Percentiles rank a stretch among this genome's conserved stretches.
These are phyloP conservation scores for Sebastolobus alascanus DNA, from an alignment of 2,797 vertebrate genomes.

Conservation along the genomic window DNA sequence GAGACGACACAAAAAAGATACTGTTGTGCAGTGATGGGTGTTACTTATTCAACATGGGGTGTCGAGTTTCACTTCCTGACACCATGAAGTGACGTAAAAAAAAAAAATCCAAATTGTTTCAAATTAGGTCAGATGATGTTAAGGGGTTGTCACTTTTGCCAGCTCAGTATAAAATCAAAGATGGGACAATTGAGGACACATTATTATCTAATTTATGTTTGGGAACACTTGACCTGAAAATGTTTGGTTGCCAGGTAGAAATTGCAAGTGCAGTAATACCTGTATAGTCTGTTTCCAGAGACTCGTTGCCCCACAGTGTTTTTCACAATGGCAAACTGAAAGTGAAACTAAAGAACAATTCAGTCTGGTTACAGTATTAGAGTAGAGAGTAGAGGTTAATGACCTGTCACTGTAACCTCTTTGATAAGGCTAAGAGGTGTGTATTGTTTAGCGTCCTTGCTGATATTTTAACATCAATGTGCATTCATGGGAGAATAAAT, in stretches of 20 bases:
- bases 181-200: too few relatives aligned
- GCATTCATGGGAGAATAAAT: too few relatives aligned
- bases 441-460: too few relatives aligned
- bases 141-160: too few relatives aligned
- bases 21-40: background rate
- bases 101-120: too few relatives aligned
- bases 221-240: background rate
- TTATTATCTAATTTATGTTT: too few relatives aligned
- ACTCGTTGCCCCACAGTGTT: background rate
- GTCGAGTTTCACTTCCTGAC: conserved; percentile 46
- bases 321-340: background rate
- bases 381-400: background rate
- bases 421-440: too few relatives aligned
- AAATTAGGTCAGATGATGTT: too few relatives aligned
- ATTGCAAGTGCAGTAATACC: background rate
- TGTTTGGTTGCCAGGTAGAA: background rate
- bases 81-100: background rate
- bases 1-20: background rate
- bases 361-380: background rate
- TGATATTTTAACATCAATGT: too few relatives aligned
- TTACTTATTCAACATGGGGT: background rate
- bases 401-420: background rate
- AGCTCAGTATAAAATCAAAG: too few relatives aligned
- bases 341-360: background rate
- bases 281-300: background rate